Evolutionary conservation across 53 echinoderm and acorn worm species (phyloP).

Genomic region (Actinopyga echinites): DNA sequence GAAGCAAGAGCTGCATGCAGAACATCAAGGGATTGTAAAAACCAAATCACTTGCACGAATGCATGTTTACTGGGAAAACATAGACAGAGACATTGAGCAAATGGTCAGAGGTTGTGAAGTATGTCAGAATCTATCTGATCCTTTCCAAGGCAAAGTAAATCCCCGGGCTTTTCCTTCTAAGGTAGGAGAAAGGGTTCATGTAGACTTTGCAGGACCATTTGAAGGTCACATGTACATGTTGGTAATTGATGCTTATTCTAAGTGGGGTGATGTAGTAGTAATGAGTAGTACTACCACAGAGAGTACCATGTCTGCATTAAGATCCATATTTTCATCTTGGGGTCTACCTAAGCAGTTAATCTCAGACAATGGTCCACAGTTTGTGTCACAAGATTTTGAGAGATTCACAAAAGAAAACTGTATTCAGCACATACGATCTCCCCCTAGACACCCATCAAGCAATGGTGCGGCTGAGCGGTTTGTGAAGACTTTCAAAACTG

Average conservation of each 20-base stretch:
- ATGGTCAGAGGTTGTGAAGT: constrained; percentile 4
- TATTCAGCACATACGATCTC: constrained; percentile 27
- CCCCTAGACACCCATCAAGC: too few relatives aligned
- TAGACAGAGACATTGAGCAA: constrained; percentile 31
- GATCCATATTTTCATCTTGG: constrained; percentile 17
- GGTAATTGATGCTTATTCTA: constrained; percentile 63
- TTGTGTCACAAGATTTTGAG: constrained; percentile 6
- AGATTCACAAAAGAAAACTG: neutral
- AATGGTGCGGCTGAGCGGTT: too few relatives aligned
- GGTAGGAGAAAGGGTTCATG: neutral
- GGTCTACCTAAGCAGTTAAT: constrained; percentile 33
- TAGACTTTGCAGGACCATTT: constrained; percentile 45
- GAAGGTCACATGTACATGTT: constrained; percentile 58
- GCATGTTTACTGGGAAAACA: constrained; percentile 36
- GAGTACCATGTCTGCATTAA: constrained; percentile 1
- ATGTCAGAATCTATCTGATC: constrained; percentile 5
- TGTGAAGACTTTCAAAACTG: too few relatives aligned
- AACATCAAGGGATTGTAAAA: constrained; percentile 18
- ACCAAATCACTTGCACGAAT: constrained; percentile 34
- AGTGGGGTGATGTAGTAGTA: constrained; percentile 60
- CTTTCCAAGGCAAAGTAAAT: neutral
- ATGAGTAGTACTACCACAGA: constrained; percentile 52
- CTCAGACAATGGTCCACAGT: constrained; percentile 31
- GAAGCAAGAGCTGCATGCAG: constrained; percentile 8
- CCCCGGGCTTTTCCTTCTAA: neutral